Evolutionary conservation across 1,140 invertebrate genomes (phyloP).

Genomic region (Pseudachorutes palmiensis): DNA sequence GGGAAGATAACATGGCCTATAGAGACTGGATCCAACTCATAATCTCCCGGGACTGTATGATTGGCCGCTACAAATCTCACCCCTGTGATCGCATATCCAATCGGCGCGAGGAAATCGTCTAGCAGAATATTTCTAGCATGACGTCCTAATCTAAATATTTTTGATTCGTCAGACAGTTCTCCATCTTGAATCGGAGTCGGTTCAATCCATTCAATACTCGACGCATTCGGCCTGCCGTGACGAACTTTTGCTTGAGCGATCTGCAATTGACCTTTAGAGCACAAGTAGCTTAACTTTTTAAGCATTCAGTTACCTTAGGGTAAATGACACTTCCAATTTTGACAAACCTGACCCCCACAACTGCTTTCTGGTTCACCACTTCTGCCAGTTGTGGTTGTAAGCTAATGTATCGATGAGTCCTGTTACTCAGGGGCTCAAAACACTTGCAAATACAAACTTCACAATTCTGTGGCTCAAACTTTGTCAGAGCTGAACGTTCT

Average conservation of each 20-base stretch:
- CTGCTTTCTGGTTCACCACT: neutral
- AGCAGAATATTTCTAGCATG: conserved; percentile 8
- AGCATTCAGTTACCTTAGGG: neutral
- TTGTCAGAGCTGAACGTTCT: conserved; percentile 18
- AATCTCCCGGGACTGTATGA: neutral
- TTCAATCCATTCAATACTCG: conserved; percentile 8
- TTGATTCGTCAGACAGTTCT: neutral
- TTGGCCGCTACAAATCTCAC: conserved; percentile 9
- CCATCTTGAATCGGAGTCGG: neutral
- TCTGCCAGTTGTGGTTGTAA: conserved; percentile 15
- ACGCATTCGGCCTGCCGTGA: neutral
- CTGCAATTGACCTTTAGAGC: conserved; percentile 6
- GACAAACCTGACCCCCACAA: conserved; percentile 14
- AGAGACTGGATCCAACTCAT: neutral
- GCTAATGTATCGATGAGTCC: conserved; percentile 16
- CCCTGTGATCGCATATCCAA: conserved; percentile 16
- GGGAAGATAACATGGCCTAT: neutral
- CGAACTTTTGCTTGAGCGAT: conserved; percentile 15
- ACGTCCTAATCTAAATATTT: conserved; percentile 16
- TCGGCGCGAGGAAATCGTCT: conserved; percentile 17
- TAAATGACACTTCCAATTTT: conserved; percentile 19
- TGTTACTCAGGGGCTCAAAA: conserved; percentile 16
- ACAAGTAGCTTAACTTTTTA: neutral
- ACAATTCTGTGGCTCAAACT: conserved; percentile 19
- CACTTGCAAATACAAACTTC: conserved; percentile 23